Percentiles rank a stretch among this genome's conserved stretches.
Conservation (phyloP, 2,797 vertebrate genomes). For the Rhabdomys pumilio region DNA sequence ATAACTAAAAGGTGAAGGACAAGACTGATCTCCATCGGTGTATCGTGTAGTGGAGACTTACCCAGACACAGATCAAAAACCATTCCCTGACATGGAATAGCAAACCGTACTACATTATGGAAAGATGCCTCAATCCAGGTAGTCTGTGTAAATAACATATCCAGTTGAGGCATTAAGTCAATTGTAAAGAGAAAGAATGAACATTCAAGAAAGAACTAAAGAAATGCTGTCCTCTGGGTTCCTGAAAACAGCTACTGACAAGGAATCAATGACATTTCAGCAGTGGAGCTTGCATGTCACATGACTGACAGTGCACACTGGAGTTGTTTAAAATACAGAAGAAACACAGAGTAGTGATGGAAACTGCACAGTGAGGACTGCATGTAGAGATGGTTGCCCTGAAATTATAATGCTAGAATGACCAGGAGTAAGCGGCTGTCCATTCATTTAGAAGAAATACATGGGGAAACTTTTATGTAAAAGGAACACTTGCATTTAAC, state of each 20-base stretch:
- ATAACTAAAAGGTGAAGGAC: background rate
- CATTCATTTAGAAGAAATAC: background rate
- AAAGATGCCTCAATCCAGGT: conserved; percentile 31
- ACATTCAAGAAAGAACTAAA: conserved; percentile 15
- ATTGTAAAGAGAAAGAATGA: background rate
- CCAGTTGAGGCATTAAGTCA: background rate
- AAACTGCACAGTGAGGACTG: background rate
- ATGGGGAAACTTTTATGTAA: background rate
- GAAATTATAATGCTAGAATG: background rate
- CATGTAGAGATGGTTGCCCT: conserved; percentile 20
- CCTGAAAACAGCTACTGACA: background rate
- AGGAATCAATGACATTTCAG: background rate
- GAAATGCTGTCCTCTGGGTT: background rate
- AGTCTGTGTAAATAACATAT: background rate
- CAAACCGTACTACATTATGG: background rate
- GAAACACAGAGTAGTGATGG: background rate
- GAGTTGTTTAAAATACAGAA: background rate
- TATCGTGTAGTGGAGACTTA: background rate
- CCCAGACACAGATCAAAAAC: background rate
- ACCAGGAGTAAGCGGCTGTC: background rate
- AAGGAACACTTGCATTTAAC: background rate
- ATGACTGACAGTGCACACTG: background rate
- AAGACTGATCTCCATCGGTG: background rate
- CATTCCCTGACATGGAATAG: background rate
- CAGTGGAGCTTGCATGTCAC: background rate